Conservation (phyloP, 2,113 vertebrate genomes). For the Phodopus roborovskii region DNA sequence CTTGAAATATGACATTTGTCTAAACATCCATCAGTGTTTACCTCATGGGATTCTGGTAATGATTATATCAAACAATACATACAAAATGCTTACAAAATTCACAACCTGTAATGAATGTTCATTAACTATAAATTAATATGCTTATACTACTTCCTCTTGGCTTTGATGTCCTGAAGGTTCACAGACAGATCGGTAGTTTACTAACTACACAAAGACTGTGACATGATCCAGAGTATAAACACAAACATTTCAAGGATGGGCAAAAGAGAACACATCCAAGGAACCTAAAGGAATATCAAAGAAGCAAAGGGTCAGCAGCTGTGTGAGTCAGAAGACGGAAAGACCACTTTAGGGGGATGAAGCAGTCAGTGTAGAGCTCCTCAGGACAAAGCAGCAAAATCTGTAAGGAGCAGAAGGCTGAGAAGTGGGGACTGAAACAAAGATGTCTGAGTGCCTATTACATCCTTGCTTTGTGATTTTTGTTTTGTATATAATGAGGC, state of each 20-base stretch:
- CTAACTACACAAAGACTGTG: neutral
- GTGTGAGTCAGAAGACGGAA: neutral
- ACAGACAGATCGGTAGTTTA: neutral
- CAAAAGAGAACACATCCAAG: neutral
- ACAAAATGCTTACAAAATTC: slow-evolving; percentile 12
- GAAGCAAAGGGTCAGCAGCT: neutral
- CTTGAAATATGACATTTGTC: neutral
- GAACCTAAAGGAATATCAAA: neutral
- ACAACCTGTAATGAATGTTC: neutral
- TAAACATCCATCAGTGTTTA: neutral
- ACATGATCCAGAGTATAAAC: neutral
- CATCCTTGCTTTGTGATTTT: neutral
- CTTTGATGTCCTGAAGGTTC: slow-evolving; percentile 29
- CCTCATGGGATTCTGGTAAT: neutral
- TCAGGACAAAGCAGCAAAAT: neutral
- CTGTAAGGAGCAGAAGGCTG: neutral
- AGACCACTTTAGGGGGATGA: neutral
- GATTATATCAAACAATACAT: neutral
- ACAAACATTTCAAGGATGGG: neutral
- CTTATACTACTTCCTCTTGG: neutral
- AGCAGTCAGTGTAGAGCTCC: neutral
- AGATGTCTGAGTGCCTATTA: neutral
- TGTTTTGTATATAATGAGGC: neutral
- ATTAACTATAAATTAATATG: slow-evolving; percentile 34
- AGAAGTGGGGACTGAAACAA: neutral